These are phyloP conservation scores for Oreotragus oreotragus DNA, from an alignment of 2,113 vertebrate species.

Conservation along the genomic window DNA sequence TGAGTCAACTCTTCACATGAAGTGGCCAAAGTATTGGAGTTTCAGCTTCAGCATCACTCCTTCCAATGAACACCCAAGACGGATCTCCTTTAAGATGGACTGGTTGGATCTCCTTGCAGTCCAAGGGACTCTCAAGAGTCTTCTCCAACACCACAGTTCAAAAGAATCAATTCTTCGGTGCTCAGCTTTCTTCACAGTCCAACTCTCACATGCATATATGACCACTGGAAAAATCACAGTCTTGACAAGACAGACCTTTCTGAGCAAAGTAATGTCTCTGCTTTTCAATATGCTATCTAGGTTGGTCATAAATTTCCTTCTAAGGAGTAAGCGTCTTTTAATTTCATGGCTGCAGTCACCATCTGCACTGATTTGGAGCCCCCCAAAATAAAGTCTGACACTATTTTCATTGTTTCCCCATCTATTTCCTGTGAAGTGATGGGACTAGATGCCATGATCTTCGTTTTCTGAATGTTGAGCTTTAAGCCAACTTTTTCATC, in stretches of 20 bases:
- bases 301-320: neutral
- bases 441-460: neutral
- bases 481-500: neutral
- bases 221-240: neutral
- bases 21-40: neutral
- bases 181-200: neutral
- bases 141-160: neutral
- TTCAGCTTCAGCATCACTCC: neutral
- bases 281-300: neutral
- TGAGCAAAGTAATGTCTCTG: neutral
- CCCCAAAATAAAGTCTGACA: fast-evolving
- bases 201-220: neutral
- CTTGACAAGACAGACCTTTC: neutral
- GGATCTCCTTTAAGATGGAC: neutral
- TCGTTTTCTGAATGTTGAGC: neutral
- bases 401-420: neutral
- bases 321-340: neutral
- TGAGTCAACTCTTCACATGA: neutral
- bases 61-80: neutral
- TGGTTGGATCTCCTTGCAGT: neutral
- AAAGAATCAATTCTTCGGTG: fast-evolving
- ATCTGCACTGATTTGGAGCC: neutral
- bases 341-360: neutral
- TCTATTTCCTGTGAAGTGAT: neutral
- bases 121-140: neutral